Evolutionary conservation across 2,113 vertebrate species (phyloP).

Genomic region (Mirounga angustirostris): DNA sequence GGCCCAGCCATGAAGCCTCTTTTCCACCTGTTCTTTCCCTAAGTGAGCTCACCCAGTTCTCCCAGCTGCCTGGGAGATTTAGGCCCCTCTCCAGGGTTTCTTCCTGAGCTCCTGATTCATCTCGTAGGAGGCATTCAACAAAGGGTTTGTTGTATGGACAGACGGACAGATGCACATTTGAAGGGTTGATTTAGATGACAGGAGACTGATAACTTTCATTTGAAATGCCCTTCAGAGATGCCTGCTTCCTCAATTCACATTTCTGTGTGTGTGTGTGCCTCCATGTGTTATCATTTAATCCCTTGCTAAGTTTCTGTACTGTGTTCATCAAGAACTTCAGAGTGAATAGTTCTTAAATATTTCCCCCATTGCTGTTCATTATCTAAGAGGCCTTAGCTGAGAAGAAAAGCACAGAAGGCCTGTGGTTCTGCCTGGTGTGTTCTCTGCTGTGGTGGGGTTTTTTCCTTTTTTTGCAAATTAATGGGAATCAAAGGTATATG

Average conservation of each 20-base stretch:
- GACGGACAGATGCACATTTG: not conserved
- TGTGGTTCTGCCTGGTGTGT: not conserved
- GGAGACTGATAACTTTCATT: constrained; percentile 6
- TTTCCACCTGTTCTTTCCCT: not conserved
- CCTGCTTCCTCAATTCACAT: not conserved
- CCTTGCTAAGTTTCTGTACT: not conserved
- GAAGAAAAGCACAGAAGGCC: not conserved
- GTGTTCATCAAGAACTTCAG: constrained; percentile 4
- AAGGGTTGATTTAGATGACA: not conserved
- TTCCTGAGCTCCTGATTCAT: not conserved
- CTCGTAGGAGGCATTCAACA: not conserved
- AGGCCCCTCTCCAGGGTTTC: not conserved
- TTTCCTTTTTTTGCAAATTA: constrained; percentile 48
- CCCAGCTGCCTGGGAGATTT: not conserved
- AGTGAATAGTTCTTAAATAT: not conserved
- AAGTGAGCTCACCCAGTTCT: not conserved
- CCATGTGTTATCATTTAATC: not conserved
- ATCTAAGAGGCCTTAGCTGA: constrained; percentile 16
- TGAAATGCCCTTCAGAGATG: not conserved
- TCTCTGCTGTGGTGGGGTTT: constrained; percentile 28
- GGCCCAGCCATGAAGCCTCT: not conserved
- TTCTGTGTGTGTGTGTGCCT: not conserved
- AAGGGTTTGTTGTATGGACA: not conserved
- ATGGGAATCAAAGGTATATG: constrained; percentile 52
- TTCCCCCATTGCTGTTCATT: not conserved